These are phyloP conservation scores for Neofelis nebulosa DNA, from an alignment of 2,113 vertebrate species.

Conservation along the genomic window DNA sequence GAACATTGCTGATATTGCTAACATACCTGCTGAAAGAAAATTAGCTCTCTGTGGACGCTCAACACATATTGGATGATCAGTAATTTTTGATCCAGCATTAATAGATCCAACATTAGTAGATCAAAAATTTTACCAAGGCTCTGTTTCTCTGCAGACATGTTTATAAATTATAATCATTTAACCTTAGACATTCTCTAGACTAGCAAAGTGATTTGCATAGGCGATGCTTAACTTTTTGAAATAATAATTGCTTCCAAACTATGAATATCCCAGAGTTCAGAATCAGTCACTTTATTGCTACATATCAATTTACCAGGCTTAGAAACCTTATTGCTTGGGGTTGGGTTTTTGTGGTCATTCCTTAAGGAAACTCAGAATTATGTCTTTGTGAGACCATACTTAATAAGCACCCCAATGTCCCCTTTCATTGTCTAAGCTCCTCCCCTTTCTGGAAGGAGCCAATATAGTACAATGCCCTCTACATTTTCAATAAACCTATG, in stretches of 20 bases:
- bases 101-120: not conserved
- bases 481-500: not conserved
- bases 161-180: slow-evolving; percentile 11
- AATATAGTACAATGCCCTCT: not conserved
- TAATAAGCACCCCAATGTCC: not conserved
- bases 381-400: not conserved
- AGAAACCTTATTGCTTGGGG: not conserved
- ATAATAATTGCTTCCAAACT: not conserved
- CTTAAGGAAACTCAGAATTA: not conserved
- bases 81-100: not conserved
- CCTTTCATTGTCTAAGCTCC: not conserved
- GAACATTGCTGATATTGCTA: not conserved
- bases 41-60: not conserved
- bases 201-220: not conserved
- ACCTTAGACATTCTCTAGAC: not conserved
- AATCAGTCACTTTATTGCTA: not conserved
- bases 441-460: not conserved
- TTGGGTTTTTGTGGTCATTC: not conserved
- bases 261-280: not conserved
- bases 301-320: not conserved
- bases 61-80: not conserved
- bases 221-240: not conserved
- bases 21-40: not conserved
- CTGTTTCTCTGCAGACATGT: not conserved
- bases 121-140: not conserved